Evolutionary conservation across 2,888 invertebrate species (phyloP).

Genomic region (Caenorhabditis sinica): DNA sequence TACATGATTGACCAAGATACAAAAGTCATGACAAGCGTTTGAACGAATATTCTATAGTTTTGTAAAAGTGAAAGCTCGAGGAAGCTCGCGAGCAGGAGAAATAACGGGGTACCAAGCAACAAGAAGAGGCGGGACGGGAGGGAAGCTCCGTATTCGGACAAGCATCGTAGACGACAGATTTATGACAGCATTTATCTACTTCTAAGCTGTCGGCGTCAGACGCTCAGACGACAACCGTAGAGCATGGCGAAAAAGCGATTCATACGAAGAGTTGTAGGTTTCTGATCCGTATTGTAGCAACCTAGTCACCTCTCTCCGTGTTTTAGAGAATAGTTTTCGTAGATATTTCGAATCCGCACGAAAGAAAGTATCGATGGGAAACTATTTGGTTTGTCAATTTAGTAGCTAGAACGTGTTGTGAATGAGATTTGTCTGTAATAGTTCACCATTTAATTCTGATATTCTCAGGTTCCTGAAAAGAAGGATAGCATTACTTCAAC

Average conservation of each 20-base stretch:
- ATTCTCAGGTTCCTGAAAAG: constrained; percentile 32
- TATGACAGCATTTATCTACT: constrained; percentile 17
- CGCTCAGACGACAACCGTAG: neutral
- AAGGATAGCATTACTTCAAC: constrained; percentile 33
- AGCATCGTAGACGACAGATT: constrained; percentile 29
- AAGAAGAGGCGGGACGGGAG: neutral
- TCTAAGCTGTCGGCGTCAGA: constrained; percentile 10
- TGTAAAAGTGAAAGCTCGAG: neutral
- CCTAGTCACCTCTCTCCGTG: neutral
- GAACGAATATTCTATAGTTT: neutral
- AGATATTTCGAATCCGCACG: no score
- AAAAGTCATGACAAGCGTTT: neutral
- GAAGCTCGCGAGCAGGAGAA: neutral
- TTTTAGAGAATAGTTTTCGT: neutral
- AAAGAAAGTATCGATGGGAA: neutral
- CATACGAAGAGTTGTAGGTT: neutral
- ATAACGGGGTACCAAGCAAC: constrained; percentile 37
- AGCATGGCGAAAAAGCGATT: neutral
- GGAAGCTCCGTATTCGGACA: constrained; percentile 21
- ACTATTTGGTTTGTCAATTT: neutral
- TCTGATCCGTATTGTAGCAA: neutral
- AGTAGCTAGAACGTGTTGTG: constrained; percentile 9
- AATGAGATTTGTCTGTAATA: neutral
- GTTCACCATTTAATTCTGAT: neutral
- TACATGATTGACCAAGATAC: no score